Percentiles rank a stretch among this genome's conserved stretches.
These are phyloP conservation scores for Antheraea pernyi DNA, from an alignment of 1,140 invertebrate species.

Conservation along the genomic window DNA sequence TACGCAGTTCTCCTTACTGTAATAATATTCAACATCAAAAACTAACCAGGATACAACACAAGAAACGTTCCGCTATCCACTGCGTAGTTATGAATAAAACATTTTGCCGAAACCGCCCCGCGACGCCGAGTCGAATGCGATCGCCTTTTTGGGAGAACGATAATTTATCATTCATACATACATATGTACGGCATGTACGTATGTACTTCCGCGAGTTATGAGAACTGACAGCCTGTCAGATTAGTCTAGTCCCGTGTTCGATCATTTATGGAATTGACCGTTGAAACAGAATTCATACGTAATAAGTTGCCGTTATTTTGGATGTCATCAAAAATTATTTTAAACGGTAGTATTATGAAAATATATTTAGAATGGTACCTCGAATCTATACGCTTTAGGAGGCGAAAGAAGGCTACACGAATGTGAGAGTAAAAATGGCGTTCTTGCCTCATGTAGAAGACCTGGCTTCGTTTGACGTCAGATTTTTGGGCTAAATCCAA, in stretches of 20 bases:
- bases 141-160: slow-evolving; percentile 38
- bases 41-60: slow-evolving; percentile 19
- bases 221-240: slow-evolving; percentile 29
- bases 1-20: neutral
- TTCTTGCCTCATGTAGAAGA: too few relatives aligned
- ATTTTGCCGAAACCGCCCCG: slow-evolving; percentile 50
- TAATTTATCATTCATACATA: slow-evolving; percentile 33
- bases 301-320: too few relatives aligned
- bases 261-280: slow-evolving; percentile 13
- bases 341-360: too few relatives aligned
- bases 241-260: slow-evolving; percentile 18
- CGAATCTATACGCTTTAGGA: too few relatives aligned
- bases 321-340: too few relatives aligned
- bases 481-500: too few relatives aligned
- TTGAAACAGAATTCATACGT: neutral
- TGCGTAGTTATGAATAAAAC: slow-evolving; percentile 58
- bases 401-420: too few relatives aligned
- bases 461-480: too few relatives aligned
- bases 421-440: too few relatives aligned
- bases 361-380: too few relatives aligned
- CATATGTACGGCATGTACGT: slow-evolving; percentile 8
- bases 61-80: slow-evolving; percentile 42
- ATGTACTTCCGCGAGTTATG: slow-evolving; percentile 22
- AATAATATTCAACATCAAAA: slow-evolving; percentile 11
- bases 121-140: slow-evolving; percentile 10